phyloP scores from a whole-genome alignment of 53 echinoderm and acorn worm species.

The Patiria pectinifera region DNA sequence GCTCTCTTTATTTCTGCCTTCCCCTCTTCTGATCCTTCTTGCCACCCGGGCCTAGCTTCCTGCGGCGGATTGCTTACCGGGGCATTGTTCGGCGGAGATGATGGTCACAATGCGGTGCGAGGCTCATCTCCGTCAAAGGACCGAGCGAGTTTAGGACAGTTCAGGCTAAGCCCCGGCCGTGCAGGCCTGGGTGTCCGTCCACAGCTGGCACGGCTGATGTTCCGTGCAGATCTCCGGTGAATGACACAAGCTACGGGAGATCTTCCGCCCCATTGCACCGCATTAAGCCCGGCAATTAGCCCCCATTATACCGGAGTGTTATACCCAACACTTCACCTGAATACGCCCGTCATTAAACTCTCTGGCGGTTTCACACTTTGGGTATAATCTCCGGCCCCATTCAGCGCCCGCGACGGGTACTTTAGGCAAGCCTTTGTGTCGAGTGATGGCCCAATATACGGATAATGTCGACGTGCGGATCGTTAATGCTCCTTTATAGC shows the following conservation, averaged over 20 bases:
- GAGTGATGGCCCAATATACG: constrained; percentile 34
- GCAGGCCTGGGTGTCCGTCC: background rate
- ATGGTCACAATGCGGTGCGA: constrained; percentile 33
- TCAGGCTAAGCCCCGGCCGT: constrained; percentile 2
- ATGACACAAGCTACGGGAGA: background rate
- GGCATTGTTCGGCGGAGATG: constrained; percentile 16
- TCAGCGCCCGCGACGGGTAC: constrained; percentile 21
- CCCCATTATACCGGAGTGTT: constrained; percentile 52
- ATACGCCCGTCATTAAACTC: constrained; percentile 22
- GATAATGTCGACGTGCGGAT: constrained; percentile 25
- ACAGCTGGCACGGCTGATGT: constrained; percentile 2
- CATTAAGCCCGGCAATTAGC: constrained; percentile 46
- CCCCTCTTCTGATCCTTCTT: background rate
- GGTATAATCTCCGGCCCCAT: constrained; percentile 41
- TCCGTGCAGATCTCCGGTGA: background rate
- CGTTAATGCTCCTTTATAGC: constrained; percentile 23
- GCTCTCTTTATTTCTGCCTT: background rate
- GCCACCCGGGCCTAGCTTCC: constrained; percentile 8
- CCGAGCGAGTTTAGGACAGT: background rate
- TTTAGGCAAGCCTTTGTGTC: constrained; percentile 31
- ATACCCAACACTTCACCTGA: constrained; percentile 56
- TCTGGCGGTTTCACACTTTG: constrained; percentile 58
- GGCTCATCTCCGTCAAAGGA: background rate
- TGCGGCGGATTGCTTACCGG: constrained; percentile 39
- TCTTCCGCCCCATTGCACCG: constrained; percentile 42